Evolutionary conservation across 2,888 invertebrate genomes (phyloP).

Genomic region (Chromoteleia sp.): DNA sequence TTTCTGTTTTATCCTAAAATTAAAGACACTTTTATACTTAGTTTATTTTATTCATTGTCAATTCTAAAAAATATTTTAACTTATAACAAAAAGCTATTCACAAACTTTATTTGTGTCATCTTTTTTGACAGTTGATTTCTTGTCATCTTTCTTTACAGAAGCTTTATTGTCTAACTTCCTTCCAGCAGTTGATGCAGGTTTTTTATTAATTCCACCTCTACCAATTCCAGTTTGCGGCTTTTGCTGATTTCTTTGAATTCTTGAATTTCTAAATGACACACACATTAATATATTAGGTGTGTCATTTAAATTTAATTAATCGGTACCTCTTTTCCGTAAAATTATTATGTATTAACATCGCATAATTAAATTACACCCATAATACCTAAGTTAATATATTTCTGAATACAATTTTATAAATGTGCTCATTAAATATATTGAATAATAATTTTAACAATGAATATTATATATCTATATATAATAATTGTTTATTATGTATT

Average conservation of each 20-base stretch:
- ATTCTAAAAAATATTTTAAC: not conserved
- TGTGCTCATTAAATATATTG: too few species aligned
- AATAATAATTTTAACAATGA: too few species aligned
- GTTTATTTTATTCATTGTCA: not conserved
- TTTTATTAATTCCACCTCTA: slow-evolving; percentile 72
- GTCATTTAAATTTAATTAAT: not conserved
- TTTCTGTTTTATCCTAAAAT: slow-evolving; percentile 87
- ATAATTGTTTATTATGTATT: not conserved
- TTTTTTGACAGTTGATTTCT: slow-evolving; percentile 84
- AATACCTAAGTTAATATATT: too few species aligned
- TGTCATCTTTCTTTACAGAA: slow-evolving; percentile 85
- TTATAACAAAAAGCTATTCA: slow-evolving; percentile 1
- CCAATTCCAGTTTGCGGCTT: slow-evolving; percentile 80
- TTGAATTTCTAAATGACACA: slow-evolving; percentile 80
- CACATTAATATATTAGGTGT: too few species aligned
- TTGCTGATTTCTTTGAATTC: slow-evolving; percentile 80
- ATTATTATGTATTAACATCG: too few species aligned
- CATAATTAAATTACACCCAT: too few species aligned
- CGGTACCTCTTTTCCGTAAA: too few species aligned
- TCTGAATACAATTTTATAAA: too few species aligned
- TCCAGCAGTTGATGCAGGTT: slow-evolving; percentile 79
- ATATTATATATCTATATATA: too few species aligned
- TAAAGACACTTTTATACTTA: slow-evolving; percentile 5
- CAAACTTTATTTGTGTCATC: slow-evolving; percentile 80
- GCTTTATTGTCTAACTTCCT: slow-evolving; percentile 84